Conservation (phyloP, 1,140 invertebrate genomes). For the Trichogramma pretiosum region DNA sequence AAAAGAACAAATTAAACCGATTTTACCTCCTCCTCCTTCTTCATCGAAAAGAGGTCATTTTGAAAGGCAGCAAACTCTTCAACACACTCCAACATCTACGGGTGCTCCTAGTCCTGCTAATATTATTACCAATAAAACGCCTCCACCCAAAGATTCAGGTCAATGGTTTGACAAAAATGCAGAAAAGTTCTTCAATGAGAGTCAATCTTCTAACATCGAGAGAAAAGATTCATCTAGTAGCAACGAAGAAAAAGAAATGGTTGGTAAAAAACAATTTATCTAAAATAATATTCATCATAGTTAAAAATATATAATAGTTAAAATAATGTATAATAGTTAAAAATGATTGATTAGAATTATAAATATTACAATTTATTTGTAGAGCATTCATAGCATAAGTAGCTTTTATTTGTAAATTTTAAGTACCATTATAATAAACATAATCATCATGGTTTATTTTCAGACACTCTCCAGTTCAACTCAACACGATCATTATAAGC, state of each 20-base stretch:
- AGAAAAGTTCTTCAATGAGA: constrained; percentile 44
- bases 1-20: constrained; percentile 32
- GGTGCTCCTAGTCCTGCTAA: constrained; percentile 38
- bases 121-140: constrained; percentile 40
- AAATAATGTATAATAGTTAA: neutral
- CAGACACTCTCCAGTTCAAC: too few species aligned
- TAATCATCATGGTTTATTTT: too few species aligned
- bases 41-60: constrained; percentile 38
- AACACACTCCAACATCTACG: constrained; percentile 29
- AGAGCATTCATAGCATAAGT: too few species aligned
- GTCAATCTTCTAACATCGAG: constrained; percentile 29
- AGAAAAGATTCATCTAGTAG: constrained; percentile 24
- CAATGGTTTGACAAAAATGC: constrained; percentile 49
- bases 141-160: constrained; percentile 34
- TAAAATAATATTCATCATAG: too few species aligned
- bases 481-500: constrained; percentile 22
- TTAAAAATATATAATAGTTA: too few species aligned
- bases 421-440: too few species aligned
- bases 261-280: too few species aligned
- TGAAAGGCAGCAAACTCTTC: constrained; percentile 38
- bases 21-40: constrained; percentile 58
- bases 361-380: too few species aligned
- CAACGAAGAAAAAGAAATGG: constrained; percentile 34
- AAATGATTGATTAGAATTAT: neutral
- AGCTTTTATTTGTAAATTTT: constrained; percentile 1